These are phyloP conservation scores for Fulmarus glacialis DNA, from an alignment of 2,113 vertebrate genomes.

Conservation along the genomic window DNA sequence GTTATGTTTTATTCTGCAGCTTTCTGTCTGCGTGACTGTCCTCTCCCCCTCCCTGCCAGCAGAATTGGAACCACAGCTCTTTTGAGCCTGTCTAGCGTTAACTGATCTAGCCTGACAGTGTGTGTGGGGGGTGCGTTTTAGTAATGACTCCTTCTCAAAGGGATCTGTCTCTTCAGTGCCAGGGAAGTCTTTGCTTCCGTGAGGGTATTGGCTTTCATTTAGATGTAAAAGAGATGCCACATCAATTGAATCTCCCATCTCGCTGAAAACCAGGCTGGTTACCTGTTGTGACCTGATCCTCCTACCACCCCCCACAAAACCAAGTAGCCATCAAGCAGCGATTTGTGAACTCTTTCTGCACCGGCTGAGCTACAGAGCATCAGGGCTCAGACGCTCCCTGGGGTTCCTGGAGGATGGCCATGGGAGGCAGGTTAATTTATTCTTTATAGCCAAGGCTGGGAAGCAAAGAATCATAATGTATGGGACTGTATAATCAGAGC, in stretches of 20 bases:
- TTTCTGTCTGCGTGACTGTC: background rate
- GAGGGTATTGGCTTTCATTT: slow-evolving; percentile 58
- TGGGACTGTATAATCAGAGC: background rate
- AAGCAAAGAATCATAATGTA: background rate
- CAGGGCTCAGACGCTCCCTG: background rate
- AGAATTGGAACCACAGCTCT: background rate
- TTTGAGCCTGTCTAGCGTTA: background rate
- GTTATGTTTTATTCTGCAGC: background rate
- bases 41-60: slow-evolving; percentile 13
- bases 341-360: background rate
- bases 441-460: background rate
- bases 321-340: background rate
- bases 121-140: slow-evolving; percentile 29
- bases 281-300: slow-evolving; percentile 48
- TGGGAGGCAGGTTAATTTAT: background rate
- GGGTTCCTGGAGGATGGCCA: background rate
- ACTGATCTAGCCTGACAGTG: slow-evolving; percentile 53
- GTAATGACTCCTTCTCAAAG: slow-evolving; percentile 67
- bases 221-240: slow-evolving; percentile 39
- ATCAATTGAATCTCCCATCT: background rate
- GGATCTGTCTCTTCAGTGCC: slow-evolving; percentile 49
- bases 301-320: background rate
- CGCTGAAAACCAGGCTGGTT: background rate
- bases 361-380: background rate
- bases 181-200: slow-evolving; percentile 65